Conservation (phyloP, 2,113 vertebrate species). For the Triplophysa rosa region DNA sequence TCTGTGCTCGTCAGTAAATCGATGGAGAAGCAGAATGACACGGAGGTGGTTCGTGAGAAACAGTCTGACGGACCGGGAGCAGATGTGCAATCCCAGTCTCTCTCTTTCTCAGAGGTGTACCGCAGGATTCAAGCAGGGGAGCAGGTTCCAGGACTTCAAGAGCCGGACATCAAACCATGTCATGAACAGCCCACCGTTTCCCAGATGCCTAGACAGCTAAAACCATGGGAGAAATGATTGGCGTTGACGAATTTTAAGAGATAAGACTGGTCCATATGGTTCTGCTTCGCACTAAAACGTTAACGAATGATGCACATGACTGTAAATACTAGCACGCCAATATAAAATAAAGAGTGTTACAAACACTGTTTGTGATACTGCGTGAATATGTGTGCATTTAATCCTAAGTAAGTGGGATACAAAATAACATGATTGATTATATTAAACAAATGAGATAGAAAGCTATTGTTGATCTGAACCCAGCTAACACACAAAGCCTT, state of each 20-base stretch:
- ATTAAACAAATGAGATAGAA: too few relatives aligned
- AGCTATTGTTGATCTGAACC: too few relatives aligned
- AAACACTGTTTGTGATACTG: neutral
- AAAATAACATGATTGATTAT: too few relatives aligned
- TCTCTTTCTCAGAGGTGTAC: slow-evolving; percentile 76
- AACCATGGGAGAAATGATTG: slow-evolving; percentile 72
- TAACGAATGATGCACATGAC: neutral
- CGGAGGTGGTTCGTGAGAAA: neutral
- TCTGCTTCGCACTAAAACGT: neutral
- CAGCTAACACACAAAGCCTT: too few relatives aligned
- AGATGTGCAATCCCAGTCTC: slow-evolving; percentile 29
- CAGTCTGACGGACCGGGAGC: neutral
- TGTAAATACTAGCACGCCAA: neutral
- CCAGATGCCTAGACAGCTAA: slow-evolving; percentile 66
- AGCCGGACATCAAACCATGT: slow-evolving; percentile 67
- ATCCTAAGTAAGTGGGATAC: too few relatives aligned
- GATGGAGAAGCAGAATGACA: slow-evolving; percentile 51
- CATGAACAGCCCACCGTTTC: slow-evolving; percentile 70
- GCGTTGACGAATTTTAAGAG: neutral
- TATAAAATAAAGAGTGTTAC: neutral
- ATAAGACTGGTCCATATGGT: neutral
- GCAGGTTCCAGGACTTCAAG: slow-evolving; percentile 69
- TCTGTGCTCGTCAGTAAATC: too few relatives aligned
- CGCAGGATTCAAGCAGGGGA: slow-evolving; percentile 72
- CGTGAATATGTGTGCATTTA: too few relatives aligned